Base-by-base conservation (phyloP, 2,888 invertebrate species). In the Troides aeacus region DNA sequence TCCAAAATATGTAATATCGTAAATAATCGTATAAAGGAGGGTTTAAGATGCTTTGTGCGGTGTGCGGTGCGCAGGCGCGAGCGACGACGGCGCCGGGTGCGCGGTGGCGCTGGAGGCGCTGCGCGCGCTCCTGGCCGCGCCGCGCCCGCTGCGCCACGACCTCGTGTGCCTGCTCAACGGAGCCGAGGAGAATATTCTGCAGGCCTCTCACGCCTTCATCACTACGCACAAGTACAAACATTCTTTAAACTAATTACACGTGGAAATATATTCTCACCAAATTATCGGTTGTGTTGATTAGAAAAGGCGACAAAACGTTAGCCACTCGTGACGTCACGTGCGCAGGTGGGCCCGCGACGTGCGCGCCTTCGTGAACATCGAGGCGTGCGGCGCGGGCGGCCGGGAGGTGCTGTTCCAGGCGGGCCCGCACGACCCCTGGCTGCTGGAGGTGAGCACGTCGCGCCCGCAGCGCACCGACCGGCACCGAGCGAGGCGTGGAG, bases 171-270 rank as follows among this genome's bases (percentile, higher is more conserved):
- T 97, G 74, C 96, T 98, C 86, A 98, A 98, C 89, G 97, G 97
- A 72, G 98, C 97, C 66, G 98, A 98, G 90, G 98, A 98, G 92
- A 97, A 97, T 91, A 95, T 97, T 82, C 93, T 97, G 89, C 97
- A 97, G 93, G 76, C 84, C 75, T 96, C 97, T 69, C 98, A 98
- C 93, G 98, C 97, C 58, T 98, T 98, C 89, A 96, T 98, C 83
- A 97, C 97, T 5, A 95, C 96, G 79, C 98, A 99, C 89, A 94
- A 90, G 84, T 89, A 74, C 68, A 65, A 24, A 53, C 17, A 6
- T n/a, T n/a, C 18, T 12, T 50, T 12, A 17, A 50, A 8, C 50
- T 12, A 50, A 17, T 53, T 17, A 17, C n/a, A 15, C 6, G 53
- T n/a, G 18, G 53, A 39, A 39, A 39, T 53, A 53, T 15, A 18